Conservation (phyloP, 2,113 vertebrate genomes). For the Uropsilus gracilis region DNA sequence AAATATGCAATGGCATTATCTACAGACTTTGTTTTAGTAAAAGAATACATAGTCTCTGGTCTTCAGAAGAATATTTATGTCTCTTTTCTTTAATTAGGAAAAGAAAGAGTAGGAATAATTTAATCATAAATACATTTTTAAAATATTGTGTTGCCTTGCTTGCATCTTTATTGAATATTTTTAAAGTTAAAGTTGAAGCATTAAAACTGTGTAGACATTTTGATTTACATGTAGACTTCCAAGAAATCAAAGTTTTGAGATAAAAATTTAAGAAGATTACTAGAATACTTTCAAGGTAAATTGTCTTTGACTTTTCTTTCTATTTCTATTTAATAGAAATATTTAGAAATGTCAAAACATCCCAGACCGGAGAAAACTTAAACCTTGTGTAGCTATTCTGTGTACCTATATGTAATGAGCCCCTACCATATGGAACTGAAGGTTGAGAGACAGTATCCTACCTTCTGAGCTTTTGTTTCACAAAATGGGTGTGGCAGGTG, state of each 20-base stretch:
- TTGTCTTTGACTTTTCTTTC: constrained; percentile 72
- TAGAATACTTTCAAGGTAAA: constrained; percentile 68
- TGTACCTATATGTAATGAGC: constrained; percentile 45
- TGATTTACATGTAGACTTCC: constrained; percentile 45
- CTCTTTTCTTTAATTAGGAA: constrained; percentile 31
- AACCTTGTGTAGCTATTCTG: constrained; percentile 39
- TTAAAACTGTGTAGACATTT: constrained; percentile 63
- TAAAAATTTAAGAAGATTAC: constrained; percentile 66
- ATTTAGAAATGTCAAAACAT: constrained; percentile 66
- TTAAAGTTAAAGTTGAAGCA: constrained; percentile 41
- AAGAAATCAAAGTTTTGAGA: constrained; percentile 62
- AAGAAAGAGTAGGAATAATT: constrained; percentile 3
- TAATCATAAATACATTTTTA: not conserved
- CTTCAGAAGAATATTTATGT: not conserved
- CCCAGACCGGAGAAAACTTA: constrained; percentile 57
- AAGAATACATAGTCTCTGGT: not conserved
- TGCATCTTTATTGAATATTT: constrained; percentile 20
- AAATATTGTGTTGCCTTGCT: constrained; percentile 1
- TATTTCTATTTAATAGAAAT: constrained; percentile 71
- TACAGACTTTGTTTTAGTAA: not conserved
- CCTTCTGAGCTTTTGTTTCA: not conserved
- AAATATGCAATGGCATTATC: not conserved
- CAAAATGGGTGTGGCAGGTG: not conserved
- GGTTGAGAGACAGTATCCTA: not conserved
- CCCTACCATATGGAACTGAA: not conserved